These are phyloP conservation scores for Triplophysa rosa DNA, from an alignment of 2,113 vertebrate genomes.

Conservation along the genomic window DNA sequence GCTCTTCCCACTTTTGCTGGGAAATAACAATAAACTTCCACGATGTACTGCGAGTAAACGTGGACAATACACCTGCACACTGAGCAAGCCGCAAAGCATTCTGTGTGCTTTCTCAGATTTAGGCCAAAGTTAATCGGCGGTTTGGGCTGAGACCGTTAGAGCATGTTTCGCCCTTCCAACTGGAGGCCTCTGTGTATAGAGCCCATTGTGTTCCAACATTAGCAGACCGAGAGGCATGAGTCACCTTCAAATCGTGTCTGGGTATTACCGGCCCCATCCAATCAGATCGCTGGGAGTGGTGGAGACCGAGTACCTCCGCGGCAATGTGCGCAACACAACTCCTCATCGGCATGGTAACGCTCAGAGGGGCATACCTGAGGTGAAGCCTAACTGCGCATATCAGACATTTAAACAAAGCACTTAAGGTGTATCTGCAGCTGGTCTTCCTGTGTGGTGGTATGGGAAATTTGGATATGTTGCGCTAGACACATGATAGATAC, in stretches of 20 bases:
- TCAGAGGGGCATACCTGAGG: not conserved
- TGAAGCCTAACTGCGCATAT: not conserved
- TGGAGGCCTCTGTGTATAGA: constrained; percentile 62
- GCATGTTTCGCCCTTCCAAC: constrained; percentile 67
- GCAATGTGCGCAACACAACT: constrained; percentile 10
- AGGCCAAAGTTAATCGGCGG: constrained; percentile 10
- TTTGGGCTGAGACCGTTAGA: constrained; percentile 54
- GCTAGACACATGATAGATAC: not conserved
- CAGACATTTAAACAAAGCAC: not conserved
- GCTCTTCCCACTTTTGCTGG: not conserved
- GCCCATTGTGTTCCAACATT: constrained; percentile 66
- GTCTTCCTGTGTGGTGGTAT: constrained; percentile 7
- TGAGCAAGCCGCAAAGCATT: constrained; percentile 18
- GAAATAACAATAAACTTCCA: not conserved
- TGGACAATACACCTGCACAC: constrained; percentile 40
- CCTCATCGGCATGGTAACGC: not conserved
- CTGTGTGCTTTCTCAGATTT: constrained; percentile 8
- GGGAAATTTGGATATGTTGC: not conserved
- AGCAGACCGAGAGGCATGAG: constrained; percentile 67
- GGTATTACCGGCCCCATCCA: constrained; percentile 49
- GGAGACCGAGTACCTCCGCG: constrained; percentile 15
- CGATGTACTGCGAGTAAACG: not conserved
- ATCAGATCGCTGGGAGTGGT: constrained; percentile 54
- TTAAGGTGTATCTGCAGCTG: not conserved
- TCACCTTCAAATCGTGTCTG: constrained; percentile 64